Evolutionary conservation across 2,797 vertebrate genomes (phyloP), one percentile per base, ranked within the genome.

Genomic region (Microctenopoma stevenorrisi): DNA sequence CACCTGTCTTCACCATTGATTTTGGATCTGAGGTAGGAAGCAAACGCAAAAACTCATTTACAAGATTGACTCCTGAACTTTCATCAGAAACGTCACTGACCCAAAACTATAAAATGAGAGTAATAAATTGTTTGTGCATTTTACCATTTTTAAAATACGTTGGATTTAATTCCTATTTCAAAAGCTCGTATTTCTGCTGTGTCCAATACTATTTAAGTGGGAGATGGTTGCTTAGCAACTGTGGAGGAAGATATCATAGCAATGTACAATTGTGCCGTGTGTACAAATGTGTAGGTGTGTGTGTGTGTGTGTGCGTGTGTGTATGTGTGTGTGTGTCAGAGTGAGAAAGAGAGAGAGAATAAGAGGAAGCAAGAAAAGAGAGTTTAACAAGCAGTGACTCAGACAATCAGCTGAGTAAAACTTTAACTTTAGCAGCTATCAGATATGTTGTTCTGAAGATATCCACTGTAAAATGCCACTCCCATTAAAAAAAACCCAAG

Each of bases 1-100:
- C 97, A 78, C 96, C 97, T 74, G 95, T 97, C 71, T 97, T 98
- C 89, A 94, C 94, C 63, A 93, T 96, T 8, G 96, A 99, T 88
- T 96, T 97, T 78, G 93, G 94, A 81, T 81, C 94, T 28, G 96
- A 99, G 94, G 97, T 99, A 91, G 48, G 47, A 70, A 26, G 11
- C 49, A 70, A 60, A 50, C 35, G 11, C 9, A 25, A 1, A n/a
- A 28, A 54, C 48, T 14, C 42, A 1, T 47, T 74, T 47, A 22
- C 47, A 43, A 33, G 16, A 30, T 16, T 7, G 5, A 30, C 42
- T n/a, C 5, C 22, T 54, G 14, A 11, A 49, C 44, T 54, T 35
- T n/a, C 38, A 14, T n/a, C 25, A 9, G 54, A 30, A 64, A 26
- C 35, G 10, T 68, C 47, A n/a, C 37, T 9, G 47, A 33, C 30